Evolutionary conservation across 2,888 invertebrate genomes (phyloP).

Genomic region (Aphidius colemani): DNA sequence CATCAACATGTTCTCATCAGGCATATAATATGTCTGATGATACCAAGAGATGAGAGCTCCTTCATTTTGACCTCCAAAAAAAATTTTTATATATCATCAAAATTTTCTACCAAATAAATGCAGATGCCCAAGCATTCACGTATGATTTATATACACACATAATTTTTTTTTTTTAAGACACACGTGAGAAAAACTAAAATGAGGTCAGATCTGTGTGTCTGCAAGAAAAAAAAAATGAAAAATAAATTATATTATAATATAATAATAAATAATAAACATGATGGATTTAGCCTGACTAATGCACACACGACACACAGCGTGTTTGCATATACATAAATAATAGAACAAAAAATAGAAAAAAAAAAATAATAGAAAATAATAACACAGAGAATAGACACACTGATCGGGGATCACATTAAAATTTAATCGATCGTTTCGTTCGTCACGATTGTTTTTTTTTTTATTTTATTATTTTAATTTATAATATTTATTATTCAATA

Average conservation of each 20-base stretch:
- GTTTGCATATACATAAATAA: no score
- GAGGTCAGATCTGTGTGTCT: constrained; percentile 21
- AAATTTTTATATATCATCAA: neutral
- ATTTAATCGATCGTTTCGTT: neutral
- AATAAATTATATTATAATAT: neutral
- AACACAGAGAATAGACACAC: no score
- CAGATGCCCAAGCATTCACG: neutral
- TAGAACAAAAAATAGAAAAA: no score
- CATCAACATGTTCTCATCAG: neutral
- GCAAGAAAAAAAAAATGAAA: neutral
- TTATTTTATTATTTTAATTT: neutral
- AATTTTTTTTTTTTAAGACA: constrained; percentile 10
- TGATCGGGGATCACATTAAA: no score
- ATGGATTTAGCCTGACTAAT: constrained; percentile 21
- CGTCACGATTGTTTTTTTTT: constrained; percentile 6
- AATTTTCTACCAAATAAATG: neutral
- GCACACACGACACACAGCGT: neutral
- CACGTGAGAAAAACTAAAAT: constrained; percentile 22
- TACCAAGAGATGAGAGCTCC: neutral
- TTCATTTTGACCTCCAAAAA: neutral
- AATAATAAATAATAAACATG: constrained; percentile 13
- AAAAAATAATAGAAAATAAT: no score
- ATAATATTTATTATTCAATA: no score
- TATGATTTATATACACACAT: constrained; percentile 21
- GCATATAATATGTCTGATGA: no score